Base-by-base conservation (phyloP, 2,888 invertebrate species). In the Nesidiocoris tenuis region DNA sequence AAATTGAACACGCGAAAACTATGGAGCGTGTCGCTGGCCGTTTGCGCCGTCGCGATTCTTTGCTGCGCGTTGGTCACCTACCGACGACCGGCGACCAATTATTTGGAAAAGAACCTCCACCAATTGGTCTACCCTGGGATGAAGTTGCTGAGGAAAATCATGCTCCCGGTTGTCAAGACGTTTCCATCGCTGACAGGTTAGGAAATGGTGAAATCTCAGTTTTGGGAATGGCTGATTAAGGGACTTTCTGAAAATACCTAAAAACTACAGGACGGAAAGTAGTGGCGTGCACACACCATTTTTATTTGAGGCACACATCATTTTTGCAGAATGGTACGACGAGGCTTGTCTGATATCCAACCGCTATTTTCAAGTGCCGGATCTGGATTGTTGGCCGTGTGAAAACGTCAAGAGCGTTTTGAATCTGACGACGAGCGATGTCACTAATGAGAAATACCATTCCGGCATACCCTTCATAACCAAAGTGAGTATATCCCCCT, bases 371-470 rank as follows among this genome's bases (percentile, higher is more conserved):
- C 88, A 89, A 82, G 88, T 93, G 9, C 86, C 87, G n/a, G 91
- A 92, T 81, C 90, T 94, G 86, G 93, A 93, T 82, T 94, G 94
- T 82, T 91, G 91, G 88, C 93, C 94, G 0, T 95, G 94, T 81
- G 90, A 90, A 81, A 85, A 87, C 80, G 87, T 92, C 0, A 87
- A 87, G 79, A 88, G 88, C 81, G 86, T 94, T 56, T 85, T 90
- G 74, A 89, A 92, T 83, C 84, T 92, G 68, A 86, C 88, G 75
- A 87, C 87, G 67, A 87, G 88, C 76, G 85, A 84, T 77, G 74
- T 79, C 18, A 86, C 87, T 77, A 84, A 85, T 70, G 84, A 84
- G 78, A 82, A 84, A 74, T 86, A 86, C 80, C 86, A 87, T 79
- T 84, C 85, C 78, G 89, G 87, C 57, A 85, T 86, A 79, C 89